phyloP scores from a whole-genome alignment of 2,888 invertebrate species.

The Plusia festucae region DNA sequence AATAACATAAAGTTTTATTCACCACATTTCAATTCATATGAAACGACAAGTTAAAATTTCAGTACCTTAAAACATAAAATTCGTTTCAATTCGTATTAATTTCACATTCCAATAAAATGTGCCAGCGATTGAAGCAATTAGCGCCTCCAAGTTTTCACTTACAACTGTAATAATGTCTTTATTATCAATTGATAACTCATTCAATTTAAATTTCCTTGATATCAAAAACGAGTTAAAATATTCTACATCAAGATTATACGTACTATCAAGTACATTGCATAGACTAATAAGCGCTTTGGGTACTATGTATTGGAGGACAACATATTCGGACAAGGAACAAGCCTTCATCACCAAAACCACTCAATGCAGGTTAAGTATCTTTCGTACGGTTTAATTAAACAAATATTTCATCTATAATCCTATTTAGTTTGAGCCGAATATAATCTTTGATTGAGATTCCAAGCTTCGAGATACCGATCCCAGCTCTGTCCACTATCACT shows the following conservation, averaged over 20 bases:
- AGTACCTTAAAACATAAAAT: not conserved
- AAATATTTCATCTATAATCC: not conserved
- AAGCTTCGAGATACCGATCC: too few species aligned
- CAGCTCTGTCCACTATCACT: not conserved
- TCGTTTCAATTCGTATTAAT: constrained; percentile 1
- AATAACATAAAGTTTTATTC: not conserved
- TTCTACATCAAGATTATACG: too few species aligned
- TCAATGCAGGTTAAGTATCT: too few species aligned
- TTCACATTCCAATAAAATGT: constrained; percentile 3
- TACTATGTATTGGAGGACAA: too few species aligned
- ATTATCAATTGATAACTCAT: not conserved
- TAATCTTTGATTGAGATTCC: not conserved
- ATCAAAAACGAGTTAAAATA: not conserved
- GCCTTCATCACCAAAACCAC: too few species aligned
- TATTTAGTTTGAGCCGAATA: not conserved
- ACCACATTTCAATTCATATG: not conserved
- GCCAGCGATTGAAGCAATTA: constrained; percentile 1
- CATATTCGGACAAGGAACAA: too few species aligned
- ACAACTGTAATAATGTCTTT: not conserved
- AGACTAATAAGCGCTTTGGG: too few species aligned
- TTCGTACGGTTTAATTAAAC: too few species aligned
- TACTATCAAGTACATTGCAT: too few species aligned
- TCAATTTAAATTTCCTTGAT: not conserved
- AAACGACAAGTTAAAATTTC: not conserved
- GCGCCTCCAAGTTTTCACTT: constrained; percentile 2